Evolutionary conservation across 2,113 vertebrate genomes (phyloP).

Genomic region (Neogale vison): DNA sequence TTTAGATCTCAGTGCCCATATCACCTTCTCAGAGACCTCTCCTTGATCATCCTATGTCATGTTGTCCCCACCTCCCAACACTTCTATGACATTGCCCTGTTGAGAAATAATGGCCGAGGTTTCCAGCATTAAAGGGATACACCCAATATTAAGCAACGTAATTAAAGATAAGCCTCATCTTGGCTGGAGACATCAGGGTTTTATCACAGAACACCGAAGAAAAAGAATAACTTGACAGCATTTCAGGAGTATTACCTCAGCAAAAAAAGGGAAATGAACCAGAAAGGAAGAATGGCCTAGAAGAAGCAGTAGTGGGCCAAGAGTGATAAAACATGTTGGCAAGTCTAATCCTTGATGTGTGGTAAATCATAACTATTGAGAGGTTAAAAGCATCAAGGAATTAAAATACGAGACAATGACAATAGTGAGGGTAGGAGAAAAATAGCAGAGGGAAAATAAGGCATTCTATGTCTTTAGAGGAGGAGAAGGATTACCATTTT

Average conservation of each 20-base stretch:
- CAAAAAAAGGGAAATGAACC: not conserved
- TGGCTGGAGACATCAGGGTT: not conserved
- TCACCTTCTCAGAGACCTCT: not conserved
- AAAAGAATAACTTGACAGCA: not conserved
- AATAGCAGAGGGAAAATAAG: not conserved
- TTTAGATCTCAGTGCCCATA: not conserved
- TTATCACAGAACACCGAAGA: not conserved
- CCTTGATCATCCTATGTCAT: not conserved
- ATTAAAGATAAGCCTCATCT: not conserved
- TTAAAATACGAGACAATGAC: not conserved
- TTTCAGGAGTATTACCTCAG: conserved; percentile 1
- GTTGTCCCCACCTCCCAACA: not conserved
- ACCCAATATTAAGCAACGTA: not conserved
- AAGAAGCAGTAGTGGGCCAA: not conserved
- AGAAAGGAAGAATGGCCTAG: not conserved
- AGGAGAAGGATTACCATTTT: not conserved
- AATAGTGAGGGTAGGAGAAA: not conserved
- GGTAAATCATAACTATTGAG: conserved; percentile 11
- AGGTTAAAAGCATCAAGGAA: conserved; percentile 31
- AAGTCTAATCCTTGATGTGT: not conserved
- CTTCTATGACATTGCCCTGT: not conserved
- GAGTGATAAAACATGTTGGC: not conserved
- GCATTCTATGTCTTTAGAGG: not conserved
- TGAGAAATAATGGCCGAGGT: not conserved
- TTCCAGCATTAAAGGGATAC: not conserved